Percentiles rank a stretch among this genome's conserved stretches.
phyloP scores from a whole-genome alignment of 2,113 vertebrate genomes.

The Anolis sagrei region DNA sequence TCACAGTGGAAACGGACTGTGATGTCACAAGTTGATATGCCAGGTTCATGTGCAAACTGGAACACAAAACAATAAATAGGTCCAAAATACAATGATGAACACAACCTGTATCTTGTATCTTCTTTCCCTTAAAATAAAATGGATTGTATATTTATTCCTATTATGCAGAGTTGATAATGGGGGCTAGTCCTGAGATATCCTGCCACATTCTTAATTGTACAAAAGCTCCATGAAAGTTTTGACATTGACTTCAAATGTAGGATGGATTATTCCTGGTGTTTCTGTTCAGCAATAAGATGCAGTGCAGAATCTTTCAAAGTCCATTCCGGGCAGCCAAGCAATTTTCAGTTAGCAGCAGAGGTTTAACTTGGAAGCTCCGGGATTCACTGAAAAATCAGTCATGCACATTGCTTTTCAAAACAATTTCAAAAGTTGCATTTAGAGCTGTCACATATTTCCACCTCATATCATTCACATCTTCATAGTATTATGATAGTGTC shows the following conservation, averaged over 20 bases:
- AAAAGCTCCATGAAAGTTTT: not conserved
- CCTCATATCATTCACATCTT: not conserved
- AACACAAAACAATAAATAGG: not conserved
- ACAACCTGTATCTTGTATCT: not conserved
- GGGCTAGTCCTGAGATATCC: not conserved
- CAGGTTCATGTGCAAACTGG: not conserved
- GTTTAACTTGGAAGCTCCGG: not conserved
- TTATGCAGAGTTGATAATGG: not conserved
- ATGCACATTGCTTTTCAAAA: not conserved
- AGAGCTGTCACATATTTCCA: not conserved
- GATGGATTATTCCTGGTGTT: not conserved
- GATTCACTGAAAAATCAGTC: not conserved
- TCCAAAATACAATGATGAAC: not conserved
- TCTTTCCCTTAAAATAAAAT: not conserved
- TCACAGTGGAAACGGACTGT: not conserved
- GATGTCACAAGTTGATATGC: slow-evolving; percentile 51
- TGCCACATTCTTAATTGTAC: not conserved
- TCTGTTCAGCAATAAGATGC: not conserved
- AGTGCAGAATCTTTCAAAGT: not conserved
- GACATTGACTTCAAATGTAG: slow-evolving; percentile 8
- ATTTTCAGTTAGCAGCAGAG: not conserved
- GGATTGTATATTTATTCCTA: not conserved
- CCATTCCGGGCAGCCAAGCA: not conserved
- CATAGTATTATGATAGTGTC: not conserved
- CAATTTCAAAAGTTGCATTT: not conserved